Evolutionary conservation across 2,797 vertebrate species (phyloP), one percentile per base, ranked within the genome.

Genomic region (Podargus strigoides): DNA sequence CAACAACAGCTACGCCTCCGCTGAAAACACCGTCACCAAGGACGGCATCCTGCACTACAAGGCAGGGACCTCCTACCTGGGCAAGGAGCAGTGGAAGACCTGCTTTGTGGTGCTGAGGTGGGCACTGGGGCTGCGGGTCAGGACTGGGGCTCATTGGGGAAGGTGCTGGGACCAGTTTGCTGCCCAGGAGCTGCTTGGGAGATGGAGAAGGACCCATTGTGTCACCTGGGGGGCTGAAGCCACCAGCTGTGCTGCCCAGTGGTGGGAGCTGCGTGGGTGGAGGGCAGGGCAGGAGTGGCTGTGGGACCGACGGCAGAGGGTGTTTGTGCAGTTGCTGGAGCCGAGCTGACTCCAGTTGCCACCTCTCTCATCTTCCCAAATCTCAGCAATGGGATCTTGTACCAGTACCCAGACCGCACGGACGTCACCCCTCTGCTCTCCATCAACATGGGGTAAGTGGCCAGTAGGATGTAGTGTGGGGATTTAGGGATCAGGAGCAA

Each of bases 41-140:
- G 99, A 99, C 5, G 99, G 99, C 36, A 10, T 97, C 74, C 95
- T 99, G 72, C 97, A 98, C 82, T 99, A 98, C 98, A 98, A 98
- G 82, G 98, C 98, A 0, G 98, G 99, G 42, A 98, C 98, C 80
- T 98, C 98, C 47, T 99, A 99, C 97, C 97, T 99, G 97, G 99
- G 99, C 78, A 99, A 99, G 95, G 99, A 99, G 93, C 97, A 98
- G 87, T 99, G 99, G 99, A 99, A 99, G 97, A 96, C 98, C 87
- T 99, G 99, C 97, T 99, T 99, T 11, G 98, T 99, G 67, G 98
- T 99, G 42, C 99, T 99, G 96, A 99, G 99, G 99, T 99, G 97
- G 77, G 96, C 6, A 1, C 28, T 0, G 3, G 55, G 56, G 39
- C 68, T 19, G 36, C 2, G 23, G 28, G 28, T 27, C 0, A 1